Base-by-base conservation (phyloP, 2,888 invertebrate genomes). In the Chymomyza amoena region DNA sequence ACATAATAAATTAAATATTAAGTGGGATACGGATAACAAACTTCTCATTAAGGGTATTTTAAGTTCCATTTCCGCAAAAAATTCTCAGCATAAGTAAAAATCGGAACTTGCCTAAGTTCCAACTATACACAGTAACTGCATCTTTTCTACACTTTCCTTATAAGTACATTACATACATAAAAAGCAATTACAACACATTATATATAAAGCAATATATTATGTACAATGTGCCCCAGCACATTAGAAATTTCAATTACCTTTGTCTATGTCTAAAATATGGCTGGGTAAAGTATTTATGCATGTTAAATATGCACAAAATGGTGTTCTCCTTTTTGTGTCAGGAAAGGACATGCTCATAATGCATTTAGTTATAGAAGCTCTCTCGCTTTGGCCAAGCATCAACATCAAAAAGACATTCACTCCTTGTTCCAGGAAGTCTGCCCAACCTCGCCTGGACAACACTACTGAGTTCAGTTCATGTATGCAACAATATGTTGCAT, bases 161-260 rank as follows among this genome's bases (percentile, higher is more conserved):
- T 60, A 36, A 13, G 3, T 61, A 56, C 61, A 15, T 32, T 32
- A 28, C 36, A 32, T 7, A 28, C 39, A 18, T 39, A 16, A 28
- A 61, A 61, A 45, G 39, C 18, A 28, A 45, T 57, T 57, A 36
- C 6, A 60, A 28, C 36, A 32, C 36, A 60, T 36, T 60, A 28
- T 16, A 16, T 60, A 28, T 16, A 16, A 36, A 36, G 36, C 57
- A 25, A 3, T 28, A 57, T 18, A 39, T 60, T 60, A 60, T 60
- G 16, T 10, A 25, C 4, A 25, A 25, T 25, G 4, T 61, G 45
- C 32, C 32, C 54, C 52, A 64, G 45, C 54, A 69, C 65, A 73
- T 77, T 73, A 72, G 69, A 64, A 68, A 70, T 75, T 76, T 74
- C 67, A 69, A 79, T 76, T 84, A 71, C 68, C 74, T 70, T 73